Evolutionary conservation across 2,888 invertebrate genomes (phyloP), one percentile per base, ranked within the genome.

Genomic region (Rhodophaea formosa): DNA sequence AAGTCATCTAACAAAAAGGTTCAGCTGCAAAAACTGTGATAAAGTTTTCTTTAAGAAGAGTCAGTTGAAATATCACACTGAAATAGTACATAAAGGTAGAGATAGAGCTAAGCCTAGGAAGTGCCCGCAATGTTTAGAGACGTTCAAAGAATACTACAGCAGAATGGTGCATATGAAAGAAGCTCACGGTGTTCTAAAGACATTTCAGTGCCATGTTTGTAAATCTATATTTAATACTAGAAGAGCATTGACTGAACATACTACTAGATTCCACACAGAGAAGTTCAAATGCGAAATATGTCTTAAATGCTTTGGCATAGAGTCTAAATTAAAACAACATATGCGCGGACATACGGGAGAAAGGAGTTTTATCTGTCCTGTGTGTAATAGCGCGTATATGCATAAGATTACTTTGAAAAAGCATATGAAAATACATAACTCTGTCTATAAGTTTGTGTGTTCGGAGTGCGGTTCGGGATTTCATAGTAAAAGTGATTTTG

Each of bases 361-460:
- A 59, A 77, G 81, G 7, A 84, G 76, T 49, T 91, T 84, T 29
- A 64, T 79, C 2, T 92, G 92, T 58, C 67, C 73, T 0, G 63
- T 88, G 0, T 92, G 92, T 58, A 79, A 82, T 23, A 90, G 88
- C 42, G 74, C 84, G 0, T 92, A 89, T 49, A 84, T 86, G 70
- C 79, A 87, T 29, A 82, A 83, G 17, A 79, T 80, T 59, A 82
- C 88, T 0, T 57, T 92, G 10, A 78, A 73, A 30, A 85, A 87
- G 47, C 92, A 92, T 44, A 84, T 92, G 80, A 78, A 73, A 53
- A 79, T 71, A n/a, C 90, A 91, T 59, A 65, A 61, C 15, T 43
- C 61, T 0, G 56, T 64, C 3, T 75, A 59, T 35, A 75, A 73
- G 35, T 72, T 71, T 29, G 57, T 66, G 3, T 82, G 81, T 29